Conservation (phyloP, 2,797 vertebrate genomes). For the Coracias cyanogaster region DNA sequence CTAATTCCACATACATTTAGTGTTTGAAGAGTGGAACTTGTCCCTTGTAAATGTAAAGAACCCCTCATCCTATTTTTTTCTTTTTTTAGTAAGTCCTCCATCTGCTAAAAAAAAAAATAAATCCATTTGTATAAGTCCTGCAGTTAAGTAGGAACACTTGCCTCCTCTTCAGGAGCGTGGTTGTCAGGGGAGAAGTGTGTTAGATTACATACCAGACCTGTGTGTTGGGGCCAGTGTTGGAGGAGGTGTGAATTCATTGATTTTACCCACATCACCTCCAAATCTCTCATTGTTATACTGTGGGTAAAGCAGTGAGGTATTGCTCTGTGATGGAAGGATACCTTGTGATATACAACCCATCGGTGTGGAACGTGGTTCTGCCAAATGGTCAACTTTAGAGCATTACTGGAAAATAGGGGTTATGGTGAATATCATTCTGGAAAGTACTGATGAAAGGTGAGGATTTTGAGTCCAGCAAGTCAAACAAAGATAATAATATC, state of each 20-base stretch:
- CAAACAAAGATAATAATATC: background rate
- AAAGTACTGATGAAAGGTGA: background rate
- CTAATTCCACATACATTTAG: background rate
- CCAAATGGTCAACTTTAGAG: background rate
- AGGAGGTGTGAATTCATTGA: background rate
- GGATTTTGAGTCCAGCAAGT: background rate
- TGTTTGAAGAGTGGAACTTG: background rate
- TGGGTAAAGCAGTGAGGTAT: background rate
- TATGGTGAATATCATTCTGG: background rate
- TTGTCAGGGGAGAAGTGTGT: background rate
- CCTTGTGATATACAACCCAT: accelerated
- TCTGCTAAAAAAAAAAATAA: background rate
- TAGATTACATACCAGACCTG: accelerated
- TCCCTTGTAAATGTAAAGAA: background rate
- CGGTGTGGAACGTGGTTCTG: background rate
- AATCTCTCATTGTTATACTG: background rate
- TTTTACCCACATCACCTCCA: background rate
- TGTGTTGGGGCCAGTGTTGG: background rate
- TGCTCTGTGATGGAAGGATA: background rate
- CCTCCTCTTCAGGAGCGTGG: background rate
- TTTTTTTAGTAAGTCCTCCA: background rate
- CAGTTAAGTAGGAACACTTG: background rate
- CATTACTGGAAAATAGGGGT: background rate
- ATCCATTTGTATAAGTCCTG: background rate
- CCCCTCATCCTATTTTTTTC: background rate